Evolutionary conservation across 2,797 vertebrate genomes (phyloP), one percentile per base, ranked within the genome.

Genomic region (Limnodromus scolopaceus): DNA sequence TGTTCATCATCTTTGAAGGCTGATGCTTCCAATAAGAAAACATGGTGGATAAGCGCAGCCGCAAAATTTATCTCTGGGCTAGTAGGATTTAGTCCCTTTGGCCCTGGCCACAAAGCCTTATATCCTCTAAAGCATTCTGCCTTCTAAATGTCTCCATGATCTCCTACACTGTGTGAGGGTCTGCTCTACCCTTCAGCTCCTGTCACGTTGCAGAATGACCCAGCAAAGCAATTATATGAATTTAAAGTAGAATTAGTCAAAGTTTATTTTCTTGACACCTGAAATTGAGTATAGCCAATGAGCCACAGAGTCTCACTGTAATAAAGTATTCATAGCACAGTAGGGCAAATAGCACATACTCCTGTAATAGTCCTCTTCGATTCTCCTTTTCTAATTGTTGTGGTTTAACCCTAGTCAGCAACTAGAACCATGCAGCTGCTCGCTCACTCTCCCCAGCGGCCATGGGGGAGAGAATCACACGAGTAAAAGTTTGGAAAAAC

Each of bases 231-330:
- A 19, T 9, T 70, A 7, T 3, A 51, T 16, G 17, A 82, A 60
- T 16, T 6, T 2, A 0, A 76, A 92, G 27, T 12, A 84, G 32
- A 84, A 14, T 55, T 68, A 60, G 57, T 36, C 7, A 13, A 80
- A 57, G 28, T 68, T 94, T 17, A 49, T 19, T 15, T 77, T 66
- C 28, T 72, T 53, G 45, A 39, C 46, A 55, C 17, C 25, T 87
- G 49, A 75, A 87, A 81, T 23, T 19, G 2, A 51, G 14, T 0
- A 0, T 4, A 78, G 38, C 5, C 13, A 34, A 13, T 9, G 17
- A 87, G 19, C 30, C 24, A 46, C 24, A 41, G 19, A 51, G 16
- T 53, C n/a, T 49, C 7, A 5, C 19, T 64, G 2, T 19, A 77
- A 55, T n/a, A 39, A 36, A 87, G 28, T 41, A 14, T 38, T 63